Conservation (phyloP, 2,888 invertebrate genomes). For the Philonicus albiceps region DNA sequence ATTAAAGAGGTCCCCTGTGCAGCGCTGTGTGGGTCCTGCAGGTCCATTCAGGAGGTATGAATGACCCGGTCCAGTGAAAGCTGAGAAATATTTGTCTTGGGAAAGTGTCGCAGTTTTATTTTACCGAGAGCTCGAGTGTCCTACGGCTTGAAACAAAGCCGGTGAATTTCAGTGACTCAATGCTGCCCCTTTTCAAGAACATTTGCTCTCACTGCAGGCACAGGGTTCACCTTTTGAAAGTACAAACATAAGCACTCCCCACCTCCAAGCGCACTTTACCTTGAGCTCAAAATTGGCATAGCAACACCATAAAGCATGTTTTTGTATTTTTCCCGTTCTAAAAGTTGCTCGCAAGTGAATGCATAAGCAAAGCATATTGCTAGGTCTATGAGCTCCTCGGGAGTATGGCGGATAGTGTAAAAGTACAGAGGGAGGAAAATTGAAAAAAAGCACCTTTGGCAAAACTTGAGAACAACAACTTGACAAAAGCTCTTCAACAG, state of each 20-base stretch:
- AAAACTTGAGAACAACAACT: constrained; percentile 46
- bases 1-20: not conserved
- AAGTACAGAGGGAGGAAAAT: constrained; percentile 42
- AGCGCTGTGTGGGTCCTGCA: not conserved
- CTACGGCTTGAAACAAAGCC: not conserved
- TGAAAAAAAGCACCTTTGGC: constrained; percentile 42
- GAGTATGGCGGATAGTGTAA: constrained; percentile 28
- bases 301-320: constrained; percentile 31
- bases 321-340: constrained; percentile 12
- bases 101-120: constrained; percentile 23
- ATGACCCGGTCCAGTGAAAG: constrained; percentile 9
- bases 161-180: not conserved
- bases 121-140: not conserved
- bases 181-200: not conserved
- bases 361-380: constrained; percentile 16
- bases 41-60: not conserved
- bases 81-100: not conserved
- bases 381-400: not conserved
- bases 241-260: not conserved
- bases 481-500: constrained; percentile 47
- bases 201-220: constrained; percentile 7
- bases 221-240: constrained; percentile 8
- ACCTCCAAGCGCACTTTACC: not conserved
- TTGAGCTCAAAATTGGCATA: constrained; percentile 42
- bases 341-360: constrained; percentile 21